Base-by-base conservation (phyloP, 2,797 vertebrate genomes). In the Periparus ater region DNA sequence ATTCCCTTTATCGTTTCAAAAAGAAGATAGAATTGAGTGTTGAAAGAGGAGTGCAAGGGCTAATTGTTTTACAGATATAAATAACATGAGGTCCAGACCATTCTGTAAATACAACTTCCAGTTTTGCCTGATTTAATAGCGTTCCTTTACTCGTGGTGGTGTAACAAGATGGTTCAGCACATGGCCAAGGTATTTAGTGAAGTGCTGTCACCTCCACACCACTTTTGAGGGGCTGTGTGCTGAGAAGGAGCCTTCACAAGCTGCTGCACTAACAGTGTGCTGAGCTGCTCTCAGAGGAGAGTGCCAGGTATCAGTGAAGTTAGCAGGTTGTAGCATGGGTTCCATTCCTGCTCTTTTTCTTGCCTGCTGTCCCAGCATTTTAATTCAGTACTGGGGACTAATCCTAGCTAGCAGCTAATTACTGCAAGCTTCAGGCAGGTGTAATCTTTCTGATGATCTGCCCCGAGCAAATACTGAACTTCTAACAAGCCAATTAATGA, bases 31-130 rank as follows among this genome's bases (percentile, higher is more conserved):
- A 83, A 65, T 12, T 10, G 4, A 79, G 26, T 55, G 87, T 66
- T 95, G 91, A 91, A 92, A 88, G 89, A 84, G 70, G 76, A 88
- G 87, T 47, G 45, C 51, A 78, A 66, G 18, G 55, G 82, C 89
- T 93, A 89, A 94, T 84, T 3, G 1, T 47, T 89, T 73, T 60
- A 70, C 44, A 78, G 87, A 85, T 66, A 70, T 10, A 54, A 92
- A 60, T 77, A 88, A 71, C 54, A 38, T 0, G 21, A 89, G 29
- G n/a, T 76, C 42, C 76, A 76, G 85, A 73, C 32, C 50, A 45
- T 74, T 75, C 76, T 81, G 51, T 62, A 91, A 88, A 60, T 34
- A 47, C 1, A 4, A 12, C 54, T 89, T 88, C 47, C 53, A 91
- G 26, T 54, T 63, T 42, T 12, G n/a, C 19, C 55, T 71, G 47